Conservation (phyloP, 2,113 vertebrate genomes). For the Buteo buteo region DNA sequence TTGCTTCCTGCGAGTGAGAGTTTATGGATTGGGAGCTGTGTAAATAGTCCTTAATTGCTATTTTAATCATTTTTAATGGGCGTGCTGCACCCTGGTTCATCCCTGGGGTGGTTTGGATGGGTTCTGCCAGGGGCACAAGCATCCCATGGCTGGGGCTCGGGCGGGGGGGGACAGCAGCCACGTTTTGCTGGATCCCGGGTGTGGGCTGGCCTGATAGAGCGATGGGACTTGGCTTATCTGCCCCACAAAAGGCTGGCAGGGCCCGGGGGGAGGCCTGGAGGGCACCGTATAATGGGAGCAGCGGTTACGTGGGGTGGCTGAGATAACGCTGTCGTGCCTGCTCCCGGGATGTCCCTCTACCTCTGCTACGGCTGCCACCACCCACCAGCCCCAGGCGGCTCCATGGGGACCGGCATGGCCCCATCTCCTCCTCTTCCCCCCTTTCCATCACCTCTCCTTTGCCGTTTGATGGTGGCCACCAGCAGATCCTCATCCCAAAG, state of each 20-base stretch:
- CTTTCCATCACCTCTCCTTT: background rate
- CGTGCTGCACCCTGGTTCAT: background rate
- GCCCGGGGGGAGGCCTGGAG: background rate
- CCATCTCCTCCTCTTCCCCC: background rate
- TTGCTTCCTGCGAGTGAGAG: background rate
- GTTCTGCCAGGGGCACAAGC: background rate
- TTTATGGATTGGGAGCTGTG: background rate
- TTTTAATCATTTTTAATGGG: background rate
- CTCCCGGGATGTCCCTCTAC: background rate
- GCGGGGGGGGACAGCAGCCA: fast-evolving
- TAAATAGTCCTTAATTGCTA: background rate
- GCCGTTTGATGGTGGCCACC: background rate
- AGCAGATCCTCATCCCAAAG: background rate
- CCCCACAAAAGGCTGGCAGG: background rate
- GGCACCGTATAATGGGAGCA: background rate
- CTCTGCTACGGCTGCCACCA: fast-evolving
- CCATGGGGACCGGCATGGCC: fast-evolving
- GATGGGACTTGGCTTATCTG: background rate
- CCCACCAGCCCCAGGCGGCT: background rate
- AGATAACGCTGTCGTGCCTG: background rate
- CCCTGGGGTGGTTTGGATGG: background rate
- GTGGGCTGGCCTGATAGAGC: background rate
- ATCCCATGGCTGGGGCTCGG: fast-evolving
- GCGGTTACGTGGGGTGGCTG: background rate
- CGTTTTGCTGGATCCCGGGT: background rate